Evolutionary conservation across 2,113 vertebrate species (phyloP), one percentile per base, ranked within the genome.

Genomic region (Callopanchax toddi): DNA sequence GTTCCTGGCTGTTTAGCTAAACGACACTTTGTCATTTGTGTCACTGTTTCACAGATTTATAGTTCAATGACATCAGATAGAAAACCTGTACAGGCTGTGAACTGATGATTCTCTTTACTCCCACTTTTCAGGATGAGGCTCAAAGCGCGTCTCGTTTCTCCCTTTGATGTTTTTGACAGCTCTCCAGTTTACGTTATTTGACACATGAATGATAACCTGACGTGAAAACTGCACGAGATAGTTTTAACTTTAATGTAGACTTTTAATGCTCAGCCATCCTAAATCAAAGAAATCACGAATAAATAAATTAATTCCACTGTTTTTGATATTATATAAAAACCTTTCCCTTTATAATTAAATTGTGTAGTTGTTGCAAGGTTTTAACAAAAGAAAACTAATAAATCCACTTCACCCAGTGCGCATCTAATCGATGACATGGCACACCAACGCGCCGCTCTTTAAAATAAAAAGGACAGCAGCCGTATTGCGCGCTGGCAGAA

Each of bases 401-500:
- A 60, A 69, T 8, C 12, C 29, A 36, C 7, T 8, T 5, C 58
- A 59, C 51, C 18, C 11, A 0, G 63, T 71, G 77, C 69, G 67
- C 75, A 40, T 26, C 46, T 25, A 55, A 25, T 56, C 20, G 50
- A 23, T 44, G 57, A 53, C 53, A 42, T 13, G 58, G 43, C 57
- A 74, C 18, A 26, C 36, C 66, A 58, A 1, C 46, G 44, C 22
- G 20, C 22, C 25, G 36, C 43, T 58, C n/a, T 62, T 69, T 67
- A 50, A 60, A 74, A 60, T 56, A 53, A 66, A 66, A 72, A 77
- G 29, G 60, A 53, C 67, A 56, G 43, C 60, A 59, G 60, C 60
- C 49, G 78, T 49, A 64, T 63, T 82, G 77, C 62, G 73, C 42
- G 71, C 42, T 82, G 64, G 66, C 81, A 74, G 81, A 71, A 69